Conservation (phyloP, 92 coral and sea anemone genomes). For the Palythoa caribaeorum region DNA sequence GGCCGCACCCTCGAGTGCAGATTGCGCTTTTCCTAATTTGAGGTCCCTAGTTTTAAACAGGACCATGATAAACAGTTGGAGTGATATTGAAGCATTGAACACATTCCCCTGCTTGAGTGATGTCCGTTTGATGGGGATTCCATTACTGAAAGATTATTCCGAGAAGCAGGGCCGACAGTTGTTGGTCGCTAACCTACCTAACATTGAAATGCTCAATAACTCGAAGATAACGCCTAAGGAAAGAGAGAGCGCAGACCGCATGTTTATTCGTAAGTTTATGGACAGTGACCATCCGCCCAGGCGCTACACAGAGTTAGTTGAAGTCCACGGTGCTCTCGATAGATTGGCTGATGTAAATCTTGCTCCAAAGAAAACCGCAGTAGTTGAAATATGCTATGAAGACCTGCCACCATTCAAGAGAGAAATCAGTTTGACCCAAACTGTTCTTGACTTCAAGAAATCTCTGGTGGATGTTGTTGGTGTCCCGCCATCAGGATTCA, state of each 20-base stretch:
- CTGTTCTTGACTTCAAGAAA: slow-evolving; percentile 78
- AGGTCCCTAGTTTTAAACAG: slow-evolving; percentile 75
- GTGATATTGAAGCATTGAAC: slow-evolving; percentile 84
- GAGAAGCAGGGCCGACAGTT: slow-evolving; percentile 81
- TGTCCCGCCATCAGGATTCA: slow-evolving; percentile 73
- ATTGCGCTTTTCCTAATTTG: slow-evolving; percentile 69
- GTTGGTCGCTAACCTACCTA: slow-evolving; percentile 90
- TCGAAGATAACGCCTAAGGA: slow-evolving; percentile 72
- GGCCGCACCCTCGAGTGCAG: slow-evolving; percentile 47
- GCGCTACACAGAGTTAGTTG: slow-evolving; percentile 78
- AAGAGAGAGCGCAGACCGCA: slow-evolving; percentile 90
- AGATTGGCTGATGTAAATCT: slow-evolving; percentile 88
- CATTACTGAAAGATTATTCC: slow-evolving; percentile 61
- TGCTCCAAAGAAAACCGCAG: slow-evolving; percentile 67
- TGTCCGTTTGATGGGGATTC: slow-evolving; percentile 86
- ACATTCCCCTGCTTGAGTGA: slow-evolving; percentile 73
- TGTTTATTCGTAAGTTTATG: slow-evolving; percentile 84
- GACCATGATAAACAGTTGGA: slow-evolving; percentile 78
- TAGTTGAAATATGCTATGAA: slow-evolving; percentile 72
- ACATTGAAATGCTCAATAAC: slow-evolving; percentile 81
- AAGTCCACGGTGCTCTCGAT: slow-evolving; percentile 74
- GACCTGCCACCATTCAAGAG: slow-evolving; percentile 72
- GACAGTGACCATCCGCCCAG: slow-evolving; percentile 74
- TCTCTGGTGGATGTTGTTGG: slow-evolving; percentile 77
- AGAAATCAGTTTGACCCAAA: slow-evolving; percentile 74